Base-by-base conservation (phyloP, 2,113 vertebrate species). In the Austrofundulus limnaeus region DNA sequence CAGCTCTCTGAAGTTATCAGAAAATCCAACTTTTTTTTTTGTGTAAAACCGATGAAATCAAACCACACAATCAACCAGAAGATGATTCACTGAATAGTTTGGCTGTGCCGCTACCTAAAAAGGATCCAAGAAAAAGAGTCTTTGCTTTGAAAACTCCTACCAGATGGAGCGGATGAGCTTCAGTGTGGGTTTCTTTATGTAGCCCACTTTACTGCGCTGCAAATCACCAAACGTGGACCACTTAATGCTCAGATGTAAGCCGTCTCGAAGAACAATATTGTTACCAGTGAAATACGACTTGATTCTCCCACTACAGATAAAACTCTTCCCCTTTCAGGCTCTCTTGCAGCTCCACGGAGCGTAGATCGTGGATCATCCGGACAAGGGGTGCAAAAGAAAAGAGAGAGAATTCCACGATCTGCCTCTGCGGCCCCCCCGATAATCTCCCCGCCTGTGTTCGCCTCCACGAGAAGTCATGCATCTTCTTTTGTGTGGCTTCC, bases 11-110 rank as follows among this genome's bases (percentile, higher is more conserved):
- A 56, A 48, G 41, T 53, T 75, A 70, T 65, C 73, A 73, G 5
- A 58, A 69, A 51, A 74, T 61, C 69, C 50, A 78, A 64, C 60
- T 69, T 56, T 75, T 83, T 69, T 70, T 58, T 16, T 63, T 72
- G n/a, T n/a, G n/a, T n/a, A n/a, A 80, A 72, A 87, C 70, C 48
- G 54, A 89, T 86, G 77, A 34, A 86, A 90, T 86, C 78, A 86
- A 90, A 86, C 53, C 74, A 17, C 71, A 81, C 69, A 72, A 80
- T 79, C 70, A 77, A 53, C 77, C 77, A 56, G 66, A 45, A 49
- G 61, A 53, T 52, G 66, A 60, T 60, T 72, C 59, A 70, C 61
- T 63, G 60, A 82, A 66, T 20, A 52, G 38, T 59, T 69, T 48
- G 48, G 71, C 72, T 39, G 56, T 11, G 61, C 63, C 21, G 54